These are phyloP conservation scores for Sarcophaga bullata DNA, from an alignment of 1,140 invertebrate genomes.

Conservation along the genomic window DNA sequence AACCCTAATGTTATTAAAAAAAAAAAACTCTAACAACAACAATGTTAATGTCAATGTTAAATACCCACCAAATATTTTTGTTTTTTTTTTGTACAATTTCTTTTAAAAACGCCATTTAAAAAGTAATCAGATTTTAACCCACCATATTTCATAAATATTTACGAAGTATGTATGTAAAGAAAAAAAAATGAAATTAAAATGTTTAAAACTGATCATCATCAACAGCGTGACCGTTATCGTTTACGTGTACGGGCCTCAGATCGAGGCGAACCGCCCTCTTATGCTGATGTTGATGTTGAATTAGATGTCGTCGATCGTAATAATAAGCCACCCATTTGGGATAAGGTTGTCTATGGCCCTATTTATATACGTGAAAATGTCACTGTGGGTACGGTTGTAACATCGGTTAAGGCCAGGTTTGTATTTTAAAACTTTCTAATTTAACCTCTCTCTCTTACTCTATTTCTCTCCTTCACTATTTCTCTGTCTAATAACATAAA, in stretches of 20 bases:
- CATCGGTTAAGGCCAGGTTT: slow-evolving; percentile 96
- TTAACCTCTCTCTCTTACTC: neutral
- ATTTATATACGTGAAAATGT: slow-evolving; percentile 97
- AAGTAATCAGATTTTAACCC: too few relatives aligned
- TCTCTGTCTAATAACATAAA: slow-evolving; percentile 16
- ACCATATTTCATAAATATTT: too few relatives aligned
- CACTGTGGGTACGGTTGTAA: slow-evolving; percentile 96
- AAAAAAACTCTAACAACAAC: neutral
- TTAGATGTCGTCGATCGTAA: slow-evolving; percentile 97
- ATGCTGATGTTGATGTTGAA: slow-evolving; percentile 93
- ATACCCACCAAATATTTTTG: neutral
- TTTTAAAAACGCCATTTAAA: too few relatives aligned
- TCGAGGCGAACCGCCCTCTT: slow-evolving; percentile 85
- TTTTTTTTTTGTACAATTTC: too few relatives aligned
- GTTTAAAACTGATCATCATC: slow-evolving; percentile 34
- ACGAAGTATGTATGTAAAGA: neutral
- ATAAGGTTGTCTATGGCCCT: slow-evolving; percentile 91
- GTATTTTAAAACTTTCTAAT: slow-evolving; percentile 70
- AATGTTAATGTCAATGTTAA: neutral
- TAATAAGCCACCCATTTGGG: slow-evolving; percentile 97
- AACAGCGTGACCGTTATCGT: slow-evolving; percentile 93
- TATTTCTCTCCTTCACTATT: neutral
- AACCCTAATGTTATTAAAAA: neutral
- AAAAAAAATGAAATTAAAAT: neutral
- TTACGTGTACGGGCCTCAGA: slow-evolving; percentile 93